A percentile compares a stretch with the other conserved stretches of the same genome.
Evolutionary conservation across 23 tunicate genomes (phyloP).

Genomic region (Trididemnum miniatum): DNA sequence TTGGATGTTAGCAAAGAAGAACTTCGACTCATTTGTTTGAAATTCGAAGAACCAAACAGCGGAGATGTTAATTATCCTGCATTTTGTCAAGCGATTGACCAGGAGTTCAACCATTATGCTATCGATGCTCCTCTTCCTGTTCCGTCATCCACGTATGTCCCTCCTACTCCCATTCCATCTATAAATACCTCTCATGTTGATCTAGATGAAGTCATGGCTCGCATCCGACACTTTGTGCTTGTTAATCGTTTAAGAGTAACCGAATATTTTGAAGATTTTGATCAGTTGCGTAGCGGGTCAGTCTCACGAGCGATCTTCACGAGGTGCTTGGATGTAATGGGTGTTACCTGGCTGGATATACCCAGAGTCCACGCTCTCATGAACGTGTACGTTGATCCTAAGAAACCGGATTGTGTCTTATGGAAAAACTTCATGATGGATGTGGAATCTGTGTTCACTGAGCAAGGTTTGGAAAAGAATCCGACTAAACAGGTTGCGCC

Average conservation of each 20-base stretch:
- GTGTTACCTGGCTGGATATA: constrained; percentile 60
- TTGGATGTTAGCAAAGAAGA: constrained; percentile 49
- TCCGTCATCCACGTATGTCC: constrained; percentile 58
- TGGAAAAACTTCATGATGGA: constrained; percentile 65
- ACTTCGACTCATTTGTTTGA: constrained; percentile 54
- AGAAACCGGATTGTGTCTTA: constrained; percentile 57
- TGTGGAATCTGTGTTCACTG: constrained; percentile 75
- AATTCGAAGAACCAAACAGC: constrained; percentile 86
- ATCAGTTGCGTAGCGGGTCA: constrained; percentile 77
- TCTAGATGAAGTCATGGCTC: constrained; percentile 42
- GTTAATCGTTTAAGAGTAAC: constrained; percentile 65
- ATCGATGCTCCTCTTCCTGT: constrained; percentile 66
- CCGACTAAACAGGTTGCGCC: constrained; percentile 66
- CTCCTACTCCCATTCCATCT: constrained; percentile 37
- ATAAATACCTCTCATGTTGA: constrained; percentile 74
- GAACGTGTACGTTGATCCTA: constrained; percentile 49
- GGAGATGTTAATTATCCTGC: constrained; percentile 93
- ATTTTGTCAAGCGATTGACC: constrained; percentile 90
- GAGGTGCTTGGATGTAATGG: constrained; percentile 79
- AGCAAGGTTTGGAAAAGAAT: constrained; percentile 73
- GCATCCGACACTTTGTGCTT: constrained; percentile 71
- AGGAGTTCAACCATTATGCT: constrained; percentile 82
- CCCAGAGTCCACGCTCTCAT: constrained; percentile 54
- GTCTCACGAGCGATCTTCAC: constrained; percentile 59
- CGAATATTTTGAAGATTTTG: constrained; percentile 88